Evolutionary conservation across 2,888 invertebrate species (phyloP).

Genomic region (Macrosiphum euphorbiae): DNA sequence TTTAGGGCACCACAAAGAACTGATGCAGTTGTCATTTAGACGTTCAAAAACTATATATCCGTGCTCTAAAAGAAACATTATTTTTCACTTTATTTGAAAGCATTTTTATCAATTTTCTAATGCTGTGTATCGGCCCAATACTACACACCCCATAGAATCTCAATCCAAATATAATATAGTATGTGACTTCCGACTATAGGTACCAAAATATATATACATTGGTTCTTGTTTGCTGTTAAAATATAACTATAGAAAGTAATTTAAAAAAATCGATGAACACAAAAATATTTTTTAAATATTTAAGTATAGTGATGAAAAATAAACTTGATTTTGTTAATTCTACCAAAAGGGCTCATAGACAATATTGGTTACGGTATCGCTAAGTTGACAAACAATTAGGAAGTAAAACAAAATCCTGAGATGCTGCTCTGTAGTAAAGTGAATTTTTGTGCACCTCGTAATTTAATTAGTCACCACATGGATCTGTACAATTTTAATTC

Average conservation of each 20-base stretch:
- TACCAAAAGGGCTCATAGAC: neutral
- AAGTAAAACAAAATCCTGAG: neutral
- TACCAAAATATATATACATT: neutral
- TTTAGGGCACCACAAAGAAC: neutral
- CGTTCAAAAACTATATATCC: neutral
- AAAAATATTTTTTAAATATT: neutral
- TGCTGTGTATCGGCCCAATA: neutral
- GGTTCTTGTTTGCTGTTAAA: neutral
- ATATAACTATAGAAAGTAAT: neutral
- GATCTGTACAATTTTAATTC: neutral
- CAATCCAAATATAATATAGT: neutral
- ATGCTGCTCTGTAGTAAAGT: neutral
- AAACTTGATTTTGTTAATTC: neutral
- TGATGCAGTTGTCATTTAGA: neutral
- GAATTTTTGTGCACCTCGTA: neutral
- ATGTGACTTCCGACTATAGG: neutral
- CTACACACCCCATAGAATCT: neutral
- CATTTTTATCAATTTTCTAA: conserved; percentile 6
- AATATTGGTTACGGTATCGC: neutral
- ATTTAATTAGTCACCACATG: neutral
- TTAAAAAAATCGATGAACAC: neutral
- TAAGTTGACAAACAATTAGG: neutral
- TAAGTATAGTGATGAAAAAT: neutral
- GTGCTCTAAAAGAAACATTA: neutral
- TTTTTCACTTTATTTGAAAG: neutral